Evolutionary conservation across 2,113 vertebrate genomes (phyloP).

Genomic region (Oncorhynchus masou): DNA sequence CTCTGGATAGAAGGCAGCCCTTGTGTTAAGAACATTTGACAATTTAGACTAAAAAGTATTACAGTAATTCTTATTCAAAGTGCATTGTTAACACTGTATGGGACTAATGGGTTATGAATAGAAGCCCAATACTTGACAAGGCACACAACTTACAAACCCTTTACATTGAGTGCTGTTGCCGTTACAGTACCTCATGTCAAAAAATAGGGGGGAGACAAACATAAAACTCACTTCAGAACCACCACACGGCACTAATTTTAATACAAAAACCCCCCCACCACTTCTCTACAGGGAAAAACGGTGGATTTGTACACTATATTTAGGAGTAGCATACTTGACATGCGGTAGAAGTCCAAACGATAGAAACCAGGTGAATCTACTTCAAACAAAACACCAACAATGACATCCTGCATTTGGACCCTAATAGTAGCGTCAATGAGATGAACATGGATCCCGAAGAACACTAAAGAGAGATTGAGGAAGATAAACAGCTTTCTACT

Average conservation of each 20-base stretch:
- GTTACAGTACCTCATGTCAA: background rate
- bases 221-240: background rate
- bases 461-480: constrained; percentile 8
- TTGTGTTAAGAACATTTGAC: background rate
- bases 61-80: background rate
- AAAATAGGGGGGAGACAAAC: background rate
- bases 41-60: background rate
- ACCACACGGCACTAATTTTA: background rate
- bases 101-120: background rate
- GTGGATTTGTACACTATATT: background rate
- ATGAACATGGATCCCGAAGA: background rate
- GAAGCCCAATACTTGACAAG: constrained; percentile 6
- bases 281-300: background rate
- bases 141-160: background rate
- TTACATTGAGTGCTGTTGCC: background rate
- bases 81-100: background rate
- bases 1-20: background rate
- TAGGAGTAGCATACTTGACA: background rate
- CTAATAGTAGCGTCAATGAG: background rate
- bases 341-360: background rate
- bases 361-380: background rate
- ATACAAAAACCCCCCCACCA: background rate
- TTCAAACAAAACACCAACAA: background rate
- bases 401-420: constrained; percentile 12
- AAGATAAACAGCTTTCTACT: background rate